Evolutionary conservation across 92 coral and sea anemone species (phyloP).

Genomic region (Palythoa heliodiscus): DNA sequence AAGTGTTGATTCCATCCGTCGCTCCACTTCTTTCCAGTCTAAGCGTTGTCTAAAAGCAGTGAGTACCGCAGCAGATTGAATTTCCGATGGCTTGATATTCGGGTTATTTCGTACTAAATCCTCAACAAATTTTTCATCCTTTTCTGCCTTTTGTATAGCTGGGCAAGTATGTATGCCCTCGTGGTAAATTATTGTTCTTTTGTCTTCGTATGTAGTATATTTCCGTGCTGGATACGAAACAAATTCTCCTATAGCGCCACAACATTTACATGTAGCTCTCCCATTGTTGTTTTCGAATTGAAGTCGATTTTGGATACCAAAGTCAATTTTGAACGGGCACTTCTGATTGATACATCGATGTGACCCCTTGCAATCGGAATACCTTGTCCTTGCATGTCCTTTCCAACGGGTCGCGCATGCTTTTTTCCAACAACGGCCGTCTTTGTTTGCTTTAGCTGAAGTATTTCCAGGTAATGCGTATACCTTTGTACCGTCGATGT

Average conservation of each 20-base stretch:
- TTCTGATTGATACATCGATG: slow-evolving; percentile 37
- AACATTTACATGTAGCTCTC: slow-evolving; percentile 52
- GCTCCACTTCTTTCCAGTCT: slow-evolving; percentile 27
- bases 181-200: slow-evolving; percentile 50
- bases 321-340: slow-evolving; percentile 61
- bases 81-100: slow-evolving; percentile 60
- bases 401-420: slow-evolving; percentile 15
- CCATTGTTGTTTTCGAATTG: slow-evolving; percentile 56
- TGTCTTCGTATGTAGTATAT: slow-evolving; percentile 51
- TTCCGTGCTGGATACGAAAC: slow-evolving; percentile 58
- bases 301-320: slow-evolving; percentile 62
- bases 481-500: slow-evolving; percentile 55
- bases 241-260: slow-evolving; percentile 47
- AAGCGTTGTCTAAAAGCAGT: slow-evolving; percentile 28
- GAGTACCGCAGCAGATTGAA: slow-evolving; percentile 52
- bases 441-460: slow-evolving; percentile 10
- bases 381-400: slow-evolving; percentile 33
- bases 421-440: slow-evolving; percentile 12
- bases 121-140: slow-evolving; percentile 36
- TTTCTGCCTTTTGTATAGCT: slow-evolving; percentile 14
- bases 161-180: slow-evolving; percentile 70
- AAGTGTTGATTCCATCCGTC: slow-evolving; percentile 47
- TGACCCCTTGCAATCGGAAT: slow-evolving; percentile 66
- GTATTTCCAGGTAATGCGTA: slow-evolving; percentile 18
- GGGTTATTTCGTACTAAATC: slow-evolving; percentile 41